Conservation (phyloP, 2,888 invertebrate species). For the Nebria salina region DNA sequence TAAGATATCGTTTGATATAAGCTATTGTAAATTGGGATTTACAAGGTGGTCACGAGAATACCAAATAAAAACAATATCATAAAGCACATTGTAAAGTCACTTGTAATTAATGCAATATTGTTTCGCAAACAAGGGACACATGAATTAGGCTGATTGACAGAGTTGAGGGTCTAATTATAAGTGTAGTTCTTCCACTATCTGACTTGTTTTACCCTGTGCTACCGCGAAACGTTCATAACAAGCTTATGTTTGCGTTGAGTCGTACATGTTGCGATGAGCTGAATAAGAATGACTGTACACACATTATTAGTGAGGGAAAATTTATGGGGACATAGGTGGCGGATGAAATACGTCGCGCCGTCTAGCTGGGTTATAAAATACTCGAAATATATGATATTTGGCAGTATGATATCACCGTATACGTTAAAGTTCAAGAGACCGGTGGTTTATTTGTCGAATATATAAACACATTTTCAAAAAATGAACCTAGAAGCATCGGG, state of each 20-base stretch:
- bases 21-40: no score
- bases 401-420: constrained; percentile 53
- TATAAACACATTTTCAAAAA: no score
- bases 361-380: constrained; percentile 48
- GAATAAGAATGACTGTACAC: constrained; percentile 52
- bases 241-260: constrained; percentile 52
- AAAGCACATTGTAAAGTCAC: background rate
- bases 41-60: no score
- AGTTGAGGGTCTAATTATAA: constrained; percentile 14
- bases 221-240: no score
- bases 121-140: no score
- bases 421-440: constrained; percentile 40
- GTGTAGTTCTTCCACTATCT: constrained; percentile 47
- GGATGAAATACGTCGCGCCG: background rate
- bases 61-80: no score
- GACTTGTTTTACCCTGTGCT: constrained; percentile 50
- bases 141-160: no score
- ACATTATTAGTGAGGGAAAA: constrained; percentile 49
- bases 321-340: constrained; percentile 21
- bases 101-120: no score
- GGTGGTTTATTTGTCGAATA: no score
- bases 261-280: constrained; percentile 53
- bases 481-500: no score
- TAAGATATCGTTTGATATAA: no score
- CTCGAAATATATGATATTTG: constrained; percentile 55